Evolutionary conservation across 2,888 invertebrate species (phyloP).

Genomic region (Rhyacophila evoluta): DNA sequence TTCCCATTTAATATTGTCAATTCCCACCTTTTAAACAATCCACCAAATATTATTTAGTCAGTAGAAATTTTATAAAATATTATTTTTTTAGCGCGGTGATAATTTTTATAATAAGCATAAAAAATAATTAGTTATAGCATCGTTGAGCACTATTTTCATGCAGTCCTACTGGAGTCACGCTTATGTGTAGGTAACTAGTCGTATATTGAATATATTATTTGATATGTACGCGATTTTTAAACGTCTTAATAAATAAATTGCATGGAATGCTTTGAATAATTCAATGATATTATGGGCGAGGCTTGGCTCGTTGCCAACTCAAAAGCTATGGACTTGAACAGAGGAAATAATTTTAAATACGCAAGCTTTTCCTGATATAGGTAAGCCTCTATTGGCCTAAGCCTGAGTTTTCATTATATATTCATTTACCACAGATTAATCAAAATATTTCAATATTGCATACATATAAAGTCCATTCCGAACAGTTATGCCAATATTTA

Average conservation of each 20-base stretch:
- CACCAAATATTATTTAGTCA: too few species aligned
- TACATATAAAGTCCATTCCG: too few species aligned
- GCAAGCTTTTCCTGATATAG: constrained; percentile 1
- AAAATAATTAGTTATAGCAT: background rate
- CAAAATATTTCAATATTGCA: too few species aligned
- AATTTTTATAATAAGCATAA: background rate
- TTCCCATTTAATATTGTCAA: too few species aligned
- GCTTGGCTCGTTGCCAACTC: constrained; percentile 34
- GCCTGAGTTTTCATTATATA: too few species aligned
- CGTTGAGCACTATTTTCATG: background rate
- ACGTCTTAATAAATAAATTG: constrained; percentile 51
- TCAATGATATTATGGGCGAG: constrained; percentile 44
- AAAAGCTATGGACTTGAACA: background rate
- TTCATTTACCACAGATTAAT: too few species aligned
- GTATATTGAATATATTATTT: constrained; percentile 40
- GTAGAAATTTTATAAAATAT: too few species aligned
- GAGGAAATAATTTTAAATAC: background rate
- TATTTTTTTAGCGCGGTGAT: too few species aligned
- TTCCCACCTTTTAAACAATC: too few species aligned
- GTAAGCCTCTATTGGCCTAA: too few species aligned
- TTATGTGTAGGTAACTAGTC: background rate
- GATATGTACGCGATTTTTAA: constrained; percentile 44
- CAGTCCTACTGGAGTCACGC: background rate
- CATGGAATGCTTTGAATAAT: constrained; percentile 48
- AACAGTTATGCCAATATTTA: too few species aligned